Base-by-base conservation (phyloP, 2,113 vertebrate species). In the Strix uralensis region DNA sequence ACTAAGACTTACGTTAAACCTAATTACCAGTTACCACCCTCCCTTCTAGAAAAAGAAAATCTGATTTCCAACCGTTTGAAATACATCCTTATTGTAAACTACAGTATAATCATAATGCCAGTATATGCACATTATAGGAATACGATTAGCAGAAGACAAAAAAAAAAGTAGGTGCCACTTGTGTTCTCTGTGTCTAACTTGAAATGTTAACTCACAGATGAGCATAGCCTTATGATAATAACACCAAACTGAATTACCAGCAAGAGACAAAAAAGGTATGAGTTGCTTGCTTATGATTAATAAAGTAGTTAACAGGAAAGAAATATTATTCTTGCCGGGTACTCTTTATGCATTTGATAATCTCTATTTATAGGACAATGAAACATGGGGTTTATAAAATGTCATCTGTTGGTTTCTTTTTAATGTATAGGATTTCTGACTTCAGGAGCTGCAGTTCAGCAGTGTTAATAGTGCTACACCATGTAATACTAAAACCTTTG, bases 291-390 rank as follows among this genome's bases (percentile, higher is more conserved):
- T 91, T 96, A 44, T 66, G 78, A 90, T 90, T 95, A 95, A 96
- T 95, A 94, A 88, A 93, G 65, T 73, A 75, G 81, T 90, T 94
- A 95, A 93, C 23, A 79, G 59, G 69, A 66, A 96, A 77, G 44
- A 71, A 97, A 95, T 95, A 93, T 94, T 92, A 88, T 90, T 97
- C 90, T 96, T 95, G 47, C 67, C 10, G 26, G 61, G 83, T 89
- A 67, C 54, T 93, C 69, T 65, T 95, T 95, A 94, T 86, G 83
- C 73, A 81, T 91, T 95, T 95, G 82, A 78, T 92, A 92, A 87
- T 94, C 69, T 94, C 85, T 90, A 84, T 96, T 97, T 93, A 92
- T 95, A 96, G 91, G 83, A 95, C 87, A 95, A 83, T 86, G 96
- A 97, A 96, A 88, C 87, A 91, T 58, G 65, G 83, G 63, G 54